Conservation (phyloP, 2,113 vertebrate genomes). For the Odontophorus gujanensis region DNA sequence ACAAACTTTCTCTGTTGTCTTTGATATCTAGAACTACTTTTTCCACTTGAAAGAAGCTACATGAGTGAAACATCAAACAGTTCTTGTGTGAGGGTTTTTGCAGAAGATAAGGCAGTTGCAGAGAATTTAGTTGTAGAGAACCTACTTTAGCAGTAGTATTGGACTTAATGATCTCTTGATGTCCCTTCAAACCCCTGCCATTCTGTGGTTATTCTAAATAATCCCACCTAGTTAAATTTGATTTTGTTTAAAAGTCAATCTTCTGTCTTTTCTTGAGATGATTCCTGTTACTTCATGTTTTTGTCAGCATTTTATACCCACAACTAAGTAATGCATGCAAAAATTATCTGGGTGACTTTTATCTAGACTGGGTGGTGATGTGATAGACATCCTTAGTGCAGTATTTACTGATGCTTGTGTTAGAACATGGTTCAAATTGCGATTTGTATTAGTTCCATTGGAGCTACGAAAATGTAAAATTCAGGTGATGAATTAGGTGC, state of each 20-base stretch:
- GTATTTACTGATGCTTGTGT: background rate
- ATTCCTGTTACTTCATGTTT: background rate
- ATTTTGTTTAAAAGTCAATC: background rate
- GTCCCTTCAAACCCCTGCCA: too few species aligned
- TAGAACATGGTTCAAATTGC: background rate
- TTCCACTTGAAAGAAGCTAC: background rate
- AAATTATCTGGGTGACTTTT: background rate
- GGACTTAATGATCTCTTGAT: too few species aligned
- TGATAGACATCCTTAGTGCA: background rate
- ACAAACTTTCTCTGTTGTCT: accelerated
- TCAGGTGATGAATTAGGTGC: background rate
- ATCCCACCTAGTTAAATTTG: background rate
- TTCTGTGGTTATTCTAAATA: background rate
- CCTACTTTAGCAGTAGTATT: too few species aligned
- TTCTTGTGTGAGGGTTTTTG: background rate
- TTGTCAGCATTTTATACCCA: background rate
- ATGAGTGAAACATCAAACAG: background rate
- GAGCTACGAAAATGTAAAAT: background rate
- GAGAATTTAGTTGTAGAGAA: too few species aligned
- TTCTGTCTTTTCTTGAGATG: background rate
- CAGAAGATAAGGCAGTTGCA: background rate
- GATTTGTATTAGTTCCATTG: background rate
- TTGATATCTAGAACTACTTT: background rate
- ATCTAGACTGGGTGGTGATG: background rate
- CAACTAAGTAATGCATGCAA: background rate